phyloP scores from a whole-genome alignment of 2,797 vertebrate genomes.

The Borostomias antarcticus region DNA sequence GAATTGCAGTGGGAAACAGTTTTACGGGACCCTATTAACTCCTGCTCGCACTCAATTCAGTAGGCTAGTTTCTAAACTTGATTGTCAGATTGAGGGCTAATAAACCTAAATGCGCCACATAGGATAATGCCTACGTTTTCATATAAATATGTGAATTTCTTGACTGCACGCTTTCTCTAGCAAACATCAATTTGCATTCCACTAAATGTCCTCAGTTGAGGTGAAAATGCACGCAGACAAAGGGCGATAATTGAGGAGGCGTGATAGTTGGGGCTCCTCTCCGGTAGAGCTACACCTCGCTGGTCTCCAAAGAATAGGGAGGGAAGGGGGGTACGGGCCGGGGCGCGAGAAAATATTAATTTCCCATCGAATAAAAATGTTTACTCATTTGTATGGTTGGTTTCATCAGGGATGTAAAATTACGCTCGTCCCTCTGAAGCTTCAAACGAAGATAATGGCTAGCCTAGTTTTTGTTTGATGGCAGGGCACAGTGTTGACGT shows the following conservation, averaged over 20 bases:
- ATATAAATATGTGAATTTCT: not conserved
- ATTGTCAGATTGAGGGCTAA: not conserved
- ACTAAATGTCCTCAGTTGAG: constrained; percentile 39
- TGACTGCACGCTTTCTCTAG: constrained; percentile 14
- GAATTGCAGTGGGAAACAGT: not conserved
- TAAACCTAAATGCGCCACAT: not conserved
- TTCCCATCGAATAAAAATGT: not conserved
- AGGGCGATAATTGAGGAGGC: constrained; percentile 45
- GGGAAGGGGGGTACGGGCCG: not conserved
- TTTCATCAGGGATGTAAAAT: too few relatives aligned
- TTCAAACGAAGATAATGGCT: too few relatives aligned
- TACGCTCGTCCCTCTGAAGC: not conserved
- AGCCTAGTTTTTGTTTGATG: not conserved
- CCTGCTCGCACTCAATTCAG: not conserved
- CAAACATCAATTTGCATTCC: constrained; percentile 26
- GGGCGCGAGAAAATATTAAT: not conserved
- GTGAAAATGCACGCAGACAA: constrained; percentile 38
- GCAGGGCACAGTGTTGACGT: not conserved
- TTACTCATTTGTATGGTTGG: too few relatives aligned
- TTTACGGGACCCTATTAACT: not conserved
- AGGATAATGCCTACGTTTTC: not conserved
- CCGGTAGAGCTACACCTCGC: constrained; percentile 13
- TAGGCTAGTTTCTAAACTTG: not conserved
- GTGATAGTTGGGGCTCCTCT: constrained; percentile 27
- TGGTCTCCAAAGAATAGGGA: constrained; percentile 7